Base-by-base conservation (phyloP, 2,797 vertebrate species). In the Phataginus tricuspis region DNA sequence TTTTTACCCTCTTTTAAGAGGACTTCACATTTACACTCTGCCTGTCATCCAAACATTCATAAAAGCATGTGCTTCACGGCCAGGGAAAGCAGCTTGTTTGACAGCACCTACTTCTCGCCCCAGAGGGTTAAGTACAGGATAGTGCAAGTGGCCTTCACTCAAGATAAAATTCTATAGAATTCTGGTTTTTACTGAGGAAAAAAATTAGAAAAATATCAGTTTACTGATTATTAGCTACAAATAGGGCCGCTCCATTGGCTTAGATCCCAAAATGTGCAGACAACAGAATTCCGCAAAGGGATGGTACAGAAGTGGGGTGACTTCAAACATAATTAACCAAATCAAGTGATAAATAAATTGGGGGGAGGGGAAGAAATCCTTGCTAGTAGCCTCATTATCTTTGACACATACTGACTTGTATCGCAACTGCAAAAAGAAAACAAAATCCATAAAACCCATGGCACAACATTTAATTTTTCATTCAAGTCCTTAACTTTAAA, bases 11-110 rank as follows among this genome's bases (percentile, higher is more conserved):
- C 57, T 95, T 91, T 84, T 77, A 85, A 96, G 83, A 97, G 79
- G 75, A 86, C 95, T 97, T 98, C 75, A 86, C 92, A 78, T 95
- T 96, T 94, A 95, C 31, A 97, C 83, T 90, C 94, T 45, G 84
- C 64, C 74, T 94, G 29, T 96, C 93, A 92, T 72, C 87, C 42
- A 82, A 93, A 86, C 87, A 83, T 88, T 95, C 85, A 64, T 86
- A 90, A 95, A 77, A 79, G 72, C 55, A 27, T 57, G 90, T 63
- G 92, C 64, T 94, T 97, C 78, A 79, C 74, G 86, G 85, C 5
- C 61, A 80, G 66, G 37, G 39, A 93, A 85, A 45, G 78, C 45
- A 95, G 57, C 55, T 55, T 37, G 19, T 61, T 55, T 92, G 64
- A 94, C 72, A 84, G 71, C 15, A 25, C 19, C 8, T 69, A 66